Base-by-base conservation (phyloP, 2,797 vertebrate genomes). In the Lagodon rhomboides region DNA sequence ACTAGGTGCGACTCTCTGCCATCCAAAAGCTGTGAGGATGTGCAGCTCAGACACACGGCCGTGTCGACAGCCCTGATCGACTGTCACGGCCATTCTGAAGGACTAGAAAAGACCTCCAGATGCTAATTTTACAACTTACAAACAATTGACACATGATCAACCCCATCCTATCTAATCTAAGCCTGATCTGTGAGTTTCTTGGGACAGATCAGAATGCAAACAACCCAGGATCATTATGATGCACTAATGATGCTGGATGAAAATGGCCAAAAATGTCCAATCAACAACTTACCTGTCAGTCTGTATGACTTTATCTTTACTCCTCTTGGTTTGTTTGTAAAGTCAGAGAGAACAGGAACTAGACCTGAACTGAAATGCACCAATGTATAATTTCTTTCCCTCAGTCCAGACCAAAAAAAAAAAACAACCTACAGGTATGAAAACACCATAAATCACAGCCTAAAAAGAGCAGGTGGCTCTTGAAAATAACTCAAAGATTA, bases 1-100 rank as follows among this genome's bases (percentile, higher is more conserved):
- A 27, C 43, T 53, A 73, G 61, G 64, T 55, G 49, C 20, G 66
- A 70, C 62, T 66, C 17, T 22, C 43, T 20, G 10, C 15, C 68
- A 22, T 27, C 41, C 23, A 62, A 34, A 70, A 53, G 47, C 23
- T 54, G 47, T 13, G 63, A 67, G 67, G 44, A 56, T 18, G 53
- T 4, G 41, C 11, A 49, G 47, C 51, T 62, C 47, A 43, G 13
- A 50, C 53, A 49, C 17, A 79, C 30, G 59, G 60, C 15, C 23
- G 20, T 0, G 5, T 46, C 23, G 30, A 27, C 15, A 43, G 38
- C 8, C 15, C 46, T 12, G 1, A 72, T 72, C 44, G 18, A 59
- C 1, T 27, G 17, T 43, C 55, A 70, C 34, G 47, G 9, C 13
- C 27, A 46, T 47, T 58, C 9, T 34, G 1, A n/a, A 64, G 23